A percentile compares a stretch with the other conserved stretches of the same genome.
These are phyloP conservation scores for Centroberyx gerrardi DNA, from an alignment of 2,797 vertebrate genomes.

Conservation along the genomic window DNA sequence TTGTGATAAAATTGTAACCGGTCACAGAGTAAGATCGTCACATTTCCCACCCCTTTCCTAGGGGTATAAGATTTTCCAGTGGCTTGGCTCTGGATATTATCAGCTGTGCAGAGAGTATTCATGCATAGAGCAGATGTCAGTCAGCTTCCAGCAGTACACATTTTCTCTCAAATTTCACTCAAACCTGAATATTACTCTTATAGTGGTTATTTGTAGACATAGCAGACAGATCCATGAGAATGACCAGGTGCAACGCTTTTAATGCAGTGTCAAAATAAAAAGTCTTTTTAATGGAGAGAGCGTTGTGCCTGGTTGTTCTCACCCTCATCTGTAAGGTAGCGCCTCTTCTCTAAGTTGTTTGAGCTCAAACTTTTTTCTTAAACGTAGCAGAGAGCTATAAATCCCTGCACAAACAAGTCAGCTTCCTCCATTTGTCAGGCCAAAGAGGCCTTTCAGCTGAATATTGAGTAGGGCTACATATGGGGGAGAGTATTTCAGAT, in stretches of 20 bases:
- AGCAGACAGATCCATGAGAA: no score
- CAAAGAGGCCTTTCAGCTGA: conserved; percentile 67
- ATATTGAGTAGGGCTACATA: conserved; percentile 20
- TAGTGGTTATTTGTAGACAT: background rate
- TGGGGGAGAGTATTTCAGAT: background rate
- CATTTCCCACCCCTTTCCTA: background rate
- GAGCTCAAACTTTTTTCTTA: no score
- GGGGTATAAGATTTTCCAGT: conserved; percentile 1
- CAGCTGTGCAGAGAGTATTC: conserved; percentile 12
- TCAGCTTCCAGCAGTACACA: background rate
- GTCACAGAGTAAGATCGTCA: background rate
- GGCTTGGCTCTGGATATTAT: background rate
- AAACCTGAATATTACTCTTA: background rate
- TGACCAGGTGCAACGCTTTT: no score
- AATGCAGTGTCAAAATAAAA: no score
- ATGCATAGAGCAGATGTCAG: background rate
- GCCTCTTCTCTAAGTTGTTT: no score
- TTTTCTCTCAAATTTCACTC: background rate
- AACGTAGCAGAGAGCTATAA: conserved; percentile 19
- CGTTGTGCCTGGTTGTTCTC: no score
- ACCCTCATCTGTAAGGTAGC: no score
- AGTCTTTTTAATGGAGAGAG: no score
- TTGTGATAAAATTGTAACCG: background rate
- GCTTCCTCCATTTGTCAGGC: conserved; percentile 80
- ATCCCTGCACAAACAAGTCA: conserved; percentile 85